Percentiles rank a stretch among this genome's conserved stretches.
Conservation (phyloP, 2,888 invertebrate species). For the Germaria angustata region DNA sequence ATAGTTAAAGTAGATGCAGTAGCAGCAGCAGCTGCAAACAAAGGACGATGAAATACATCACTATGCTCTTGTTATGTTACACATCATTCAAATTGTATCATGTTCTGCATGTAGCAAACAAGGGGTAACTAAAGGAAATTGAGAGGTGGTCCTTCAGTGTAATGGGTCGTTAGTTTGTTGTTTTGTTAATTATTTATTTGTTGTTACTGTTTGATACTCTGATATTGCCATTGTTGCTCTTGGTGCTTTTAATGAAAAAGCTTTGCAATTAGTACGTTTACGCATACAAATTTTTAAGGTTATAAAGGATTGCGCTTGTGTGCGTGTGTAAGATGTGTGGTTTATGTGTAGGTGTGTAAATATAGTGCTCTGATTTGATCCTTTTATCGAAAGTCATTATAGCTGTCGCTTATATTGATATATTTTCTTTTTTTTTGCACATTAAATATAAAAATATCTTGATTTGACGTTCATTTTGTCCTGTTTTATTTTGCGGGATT, state of each 20-base stretch:
- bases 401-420: constrained; percentile 12
- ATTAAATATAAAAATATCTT: no score
- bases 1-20: constrained; percentile 6
- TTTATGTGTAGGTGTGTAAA: not conserved
- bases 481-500: no score
- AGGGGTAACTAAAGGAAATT: not conserved
- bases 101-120: not conserved
- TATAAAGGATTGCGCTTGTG: not conserved
- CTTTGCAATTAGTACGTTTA: constrained; percentile 41
- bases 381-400: constrained; percentile 51
- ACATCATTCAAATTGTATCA: constrained; percentile 28
- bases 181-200: constrained; percentile 40
- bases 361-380: constrained; percentile 47
- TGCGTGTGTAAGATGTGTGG: constrained; percentile 14
- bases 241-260: constrained; percentile 25
- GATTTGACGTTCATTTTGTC: no score
- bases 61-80: constrained; percentile 23
- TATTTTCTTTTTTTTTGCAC: not conserved
- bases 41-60: not conserved
- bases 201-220: constrained; percentile 16
- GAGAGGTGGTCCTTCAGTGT: not conserved
- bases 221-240: constrained; percentile 7
- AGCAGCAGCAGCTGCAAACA: constrained; percentile 8
- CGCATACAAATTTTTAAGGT: not conserved
- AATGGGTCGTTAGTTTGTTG: constrained; percentile 47